Evolutionary conservation across 1,140 invertebrate species (phyloP), one percentile per base, ranked within the genome.

Genomic region (Eulimnadia texana): DNA sequence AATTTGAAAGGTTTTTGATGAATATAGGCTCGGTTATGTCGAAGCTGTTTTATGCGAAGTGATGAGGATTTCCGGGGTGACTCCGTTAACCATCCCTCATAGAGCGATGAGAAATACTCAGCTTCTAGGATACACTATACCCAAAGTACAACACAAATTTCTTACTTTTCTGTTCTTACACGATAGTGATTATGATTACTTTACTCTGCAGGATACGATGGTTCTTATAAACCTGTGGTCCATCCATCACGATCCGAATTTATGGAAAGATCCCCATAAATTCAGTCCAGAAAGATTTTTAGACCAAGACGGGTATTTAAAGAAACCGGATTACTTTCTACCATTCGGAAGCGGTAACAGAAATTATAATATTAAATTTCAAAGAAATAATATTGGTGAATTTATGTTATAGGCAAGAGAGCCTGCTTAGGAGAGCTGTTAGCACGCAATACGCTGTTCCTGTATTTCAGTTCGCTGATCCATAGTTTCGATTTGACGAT

Each of bases 11-110:
- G n/a, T 52, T 11, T 10, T n/a, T 52, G 9, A 52, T 52, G 66
- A 66, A 78, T 79, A 66, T 67, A 83, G 82, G 53, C 75, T 90
- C 80, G 84, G 86, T 1, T 91, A 89, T 68, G 79, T 84, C 52
- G 86, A 87, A 72, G 85, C 85, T 0, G 77, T 88, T 24, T 80
- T 86, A 0, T 70, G 86, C 49, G 85, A 87, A 72, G 75, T 80
- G 3, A 79, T 82, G 63, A 74, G 85, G 29, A 77, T 79, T 61
- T 79, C 77, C 63, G 73, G 78, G 11, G 79, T 85, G 3, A 76
- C 76, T 0, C 84, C 84, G 2, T 67, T 88, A 22, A 78, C 80
- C 13, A 84, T 85, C 3, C 84, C 86, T 0, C 82, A 84, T 64
- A 77, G 76, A 68, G 74, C 81, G 1, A 70, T 73, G 1, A 71